Base-by-base conservation (phyloP, 2,888 invertebrate genomes). In the Choreutis nemorana region DNA sequence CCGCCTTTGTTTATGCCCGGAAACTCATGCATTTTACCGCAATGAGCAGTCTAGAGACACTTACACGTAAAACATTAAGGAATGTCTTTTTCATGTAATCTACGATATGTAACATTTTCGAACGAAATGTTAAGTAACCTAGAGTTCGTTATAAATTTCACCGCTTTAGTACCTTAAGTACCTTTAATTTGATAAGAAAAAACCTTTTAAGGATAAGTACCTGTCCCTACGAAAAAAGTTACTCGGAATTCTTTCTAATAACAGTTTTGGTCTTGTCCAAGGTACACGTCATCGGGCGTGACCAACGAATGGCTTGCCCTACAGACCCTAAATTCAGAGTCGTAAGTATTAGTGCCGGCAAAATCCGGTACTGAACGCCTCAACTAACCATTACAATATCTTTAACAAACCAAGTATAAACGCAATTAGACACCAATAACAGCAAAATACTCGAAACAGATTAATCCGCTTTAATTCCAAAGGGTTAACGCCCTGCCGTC, bases 301-400 rank as follows among this genome's bases (percentile, higher is more conserved):
- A 73, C 72, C 66, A 77, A 78, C 73, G 77, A 78, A 77, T 78
- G 78, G 78, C 75, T 78, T 75, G 78, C 77, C 68, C 78, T 78
- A 67, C 78, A 78, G 73, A 75, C 73, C 75, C 73, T 78, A 60
- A 77, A 75, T 77, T 67, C 77, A 52, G 73, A 78, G 72, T 71
- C 77, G 78, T 78, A 78, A 78, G 78, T 78, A 78, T 77, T 71
- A 68, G 55, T 57, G 62, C 55, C 56, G 55, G 56, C 55, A 48
- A 44, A n/a, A n/a, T n/a, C 45, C 51, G 53, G 45, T 44, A 55
- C 54, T 53, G n/a, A n/a, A n/a, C n/a, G n/a, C n/a, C n/a, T n/a
- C n/a, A n/a, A n/a, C n/a, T n/a, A n/a, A n/a, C n/a, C 72, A 72
- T 70, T 70, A 72, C 59, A 67, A 68, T 77, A 75, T 73, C 71